Percentiles rank a stretch among this genome's conserved stretches.
Conservation (phyloP, 1,140 invertebrate species). For the Diorhabda sublineata region DNA sequence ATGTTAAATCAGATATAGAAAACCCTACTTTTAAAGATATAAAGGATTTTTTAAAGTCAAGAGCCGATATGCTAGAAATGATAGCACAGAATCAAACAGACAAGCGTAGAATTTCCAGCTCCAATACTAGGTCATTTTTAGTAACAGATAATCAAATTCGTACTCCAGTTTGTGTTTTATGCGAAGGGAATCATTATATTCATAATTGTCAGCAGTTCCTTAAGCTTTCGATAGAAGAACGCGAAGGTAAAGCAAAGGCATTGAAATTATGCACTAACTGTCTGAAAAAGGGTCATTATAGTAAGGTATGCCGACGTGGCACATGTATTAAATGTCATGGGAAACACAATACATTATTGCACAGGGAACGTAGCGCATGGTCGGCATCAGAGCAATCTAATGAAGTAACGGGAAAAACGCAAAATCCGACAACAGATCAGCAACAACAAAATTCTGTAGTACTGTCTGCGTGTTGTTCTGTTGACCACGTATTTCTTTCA, state of each 20-base stretch:
- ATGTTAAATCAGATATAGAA: constrained; percentile 4
- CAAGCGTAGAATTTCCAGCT: too few species aligned
- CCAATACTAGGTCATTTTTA: too few species aligned
- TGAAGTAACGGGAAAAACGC: not conserved
- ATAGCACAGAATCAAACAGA: too few species aligned
- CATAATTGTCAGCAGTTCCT: too few species aligned
- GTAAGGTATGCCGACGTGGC: not conserved
- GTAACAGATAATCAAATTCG: too few species aligned
- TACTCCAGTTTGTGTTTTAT: too few species aligned
- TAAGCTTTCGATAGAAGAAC: not conserved
- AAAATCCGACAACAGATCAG: not conserved
- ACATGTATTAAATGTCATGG: not conserved
- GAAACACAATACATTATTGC: constrained; percentile 6
- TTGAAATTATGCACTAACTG: constrained; percentile 13
- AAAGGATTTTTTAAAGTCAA: constrained; percentile 3
- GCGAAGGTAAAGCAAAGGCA: not conserved
- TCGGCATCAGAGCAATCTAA: not conserved
- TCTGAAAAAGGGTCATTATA: constrained; percentile 3
- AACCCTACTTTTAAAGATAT: not conserved
- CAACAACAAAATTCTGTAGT: not conserved
- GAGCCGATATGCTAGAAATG: not conserved
- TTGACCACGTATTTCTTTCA: constrained; percentile 1
- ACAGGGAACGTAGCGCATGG: not conserved
- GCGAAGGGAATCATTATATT: too few species aligned
- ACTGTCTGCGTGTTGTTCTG: not conserved